Conservation (phyloP, 2,888 invertebrate genomes). For the Parnassius glacialis region DNA sequence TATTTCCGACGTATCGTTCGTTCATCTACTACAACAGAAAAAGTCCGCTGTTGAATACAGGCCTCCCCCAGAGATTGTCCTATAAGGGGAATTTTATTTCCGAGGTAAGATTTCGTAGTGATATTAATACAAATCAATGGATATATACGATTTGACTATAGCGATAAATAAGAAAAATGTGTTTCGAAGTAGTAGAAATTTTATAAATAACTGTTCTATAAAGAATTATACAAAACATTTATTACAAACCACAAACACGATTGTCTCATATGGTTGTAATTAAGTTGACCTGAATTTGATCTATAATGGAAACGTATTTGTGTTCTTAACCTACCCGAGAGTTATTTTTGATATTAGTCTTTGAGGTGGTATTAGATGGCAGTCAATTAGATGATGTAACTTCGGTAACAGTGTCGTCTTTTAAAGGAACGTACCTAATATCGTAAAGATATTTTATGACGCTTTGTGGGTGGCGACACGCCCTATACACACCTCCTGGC, state of each 20-base stretch:
- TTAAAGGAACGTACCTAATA: background rate
- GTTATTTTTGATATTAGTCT: constrained; percentile 15
- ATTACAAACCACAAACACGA: background rate
- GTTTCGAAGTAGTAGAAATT: too few relatives aligned
- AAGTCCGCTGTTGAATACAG: too few relatives aligned
- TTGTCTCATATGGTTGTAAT: constrained; percentile 4
- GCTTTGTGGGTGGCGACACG: background rate
- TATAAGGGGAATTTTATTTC: too few relatives aligned
- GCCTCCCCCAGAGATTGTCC: too few relatives aligned
- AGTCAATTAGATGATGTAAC: constrained; percentile 8
- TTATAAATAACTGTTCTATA: too few relatives aligned
- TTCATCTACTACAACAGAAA: too few relatives aligned
- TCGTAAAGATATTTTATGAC: background rate
- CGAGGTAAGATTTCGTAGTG: too few relatives aligned
- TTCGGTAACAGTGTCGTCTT: background rate
- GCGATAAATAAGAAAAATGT: too few relatives aligned
- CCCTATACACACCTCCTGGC: background rate
- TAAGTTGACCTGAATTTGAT: constrained; percentile 15
- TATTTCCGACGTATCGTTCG: too few relatives aligned
- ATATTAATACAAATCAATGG: too few relatives aligned
- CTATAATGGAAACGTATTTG: constrained; percentile 14
- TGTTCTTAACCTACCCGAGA: constrained; percentile 4
- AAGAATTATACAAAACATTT: too few relatives aligned
- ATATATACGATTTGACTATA: too few relatives aligned
- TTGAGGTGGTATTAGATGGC: constrained; percentile 4